These are phyloP conservation scores for Podiceps cristatus DNA, from an alignment of 2,113 vertebrate genomes.

Conservation along the genomic window DNA sequence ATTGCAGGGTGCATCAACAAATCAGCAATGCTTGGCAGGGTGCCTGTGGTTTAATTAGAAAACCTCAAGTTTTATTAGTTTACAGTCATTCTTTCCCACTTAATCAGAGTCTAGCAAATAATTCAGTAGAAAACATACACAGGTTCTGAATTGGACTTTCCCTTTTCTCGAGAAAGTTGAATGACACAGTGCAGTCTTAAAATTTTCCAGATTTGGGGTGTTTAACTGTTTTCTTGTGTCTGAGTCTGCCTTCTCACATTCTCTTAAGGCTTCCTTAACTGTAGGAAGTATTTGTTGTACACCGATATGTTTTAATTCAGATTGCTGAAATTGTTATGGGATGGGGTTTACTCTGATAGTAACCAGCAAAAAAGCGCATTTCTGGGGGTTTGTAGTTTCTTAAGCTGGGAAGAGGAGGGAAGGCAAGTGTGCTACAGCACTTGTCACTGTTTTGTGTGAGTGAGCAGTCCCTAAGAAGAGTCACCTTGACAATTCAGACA, in stretches of 20 bases:
- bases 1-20: constrained; percentile 55
- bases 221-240: not conserved
- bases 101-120: constrained; percentile 64
- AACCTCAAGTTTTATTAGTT: constrained; percentile 69
- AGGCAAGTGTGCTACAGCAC: not conserved
- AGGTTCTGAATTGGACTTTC: not conserved
- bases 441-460: not conserved
- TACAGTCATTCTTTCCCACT: constrained; percentile 59
- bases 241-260: not conserved
- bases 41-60: constrained; percentile 65
- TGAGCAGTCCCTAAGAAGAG: not conserved
- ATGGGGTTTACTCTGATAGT: not conserved
- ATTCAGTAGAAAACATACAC: not conserved
- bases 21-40: constrained; percentile 53
- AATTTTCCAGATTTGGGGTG: not conserved
- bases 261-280: not conserved
- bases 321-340: not conserved
- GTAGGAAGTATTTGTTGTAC: not conserved
- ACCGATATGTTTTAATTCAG: not conserved
- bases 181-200: not conserved
- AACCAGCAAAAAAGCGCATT: not conserved
- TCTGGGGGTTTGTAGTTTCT: not conserved
- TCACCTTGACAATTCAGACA: not conserved
- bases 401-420: not conserved
- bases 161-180: not conserved